Evolutionary conservation across 2,888 invertebrate genomes (phyloP).

Genomic region (Seira ritae): DNA sequence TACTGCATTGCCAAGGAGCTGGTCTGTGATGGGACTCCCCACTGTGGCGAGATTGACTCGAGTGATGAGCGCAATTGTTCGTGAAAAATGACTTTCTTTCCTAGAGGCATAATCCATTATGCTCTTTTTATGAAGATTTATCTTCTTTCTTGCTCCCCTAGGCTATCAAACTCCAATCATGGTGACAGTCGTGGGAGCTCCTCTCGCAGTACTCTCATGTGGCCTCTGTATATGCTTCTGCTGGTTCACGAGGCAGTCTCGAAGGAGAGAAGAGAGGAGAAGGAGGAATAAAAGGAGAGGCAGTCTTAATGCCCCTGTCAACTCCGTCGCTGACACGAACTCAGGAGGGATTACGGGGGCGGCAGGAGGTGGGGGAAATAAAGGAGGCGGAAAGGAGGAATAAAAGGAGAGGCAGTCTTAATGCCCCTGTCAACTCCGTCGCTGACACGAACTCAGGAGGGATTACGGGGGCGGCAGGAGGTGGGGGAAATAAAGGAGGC

Average conservation of each 20-base stretch:
- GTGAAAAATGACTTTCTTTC: constrained; percentile 30
- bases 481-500: background rate
- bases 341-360: background rate
- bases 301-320: background rate
- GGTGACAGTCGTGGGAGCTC: constrained; percentile 60
- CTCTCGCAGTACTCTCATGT: constrained; percentile 56
- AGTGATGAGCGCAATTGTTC: constrained; percentile 75
- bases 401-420: constrained; percentile 1
- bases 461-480: background rate
- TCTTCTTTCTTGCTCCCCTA: constrained; percentile 30
- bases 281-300: constrained; percentile 22
- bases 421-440: constrained; percentile 27
- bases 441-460: background rate
- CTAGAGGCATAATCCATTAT: background rate
- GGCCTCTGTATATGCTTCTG: constrained; percentile 60
- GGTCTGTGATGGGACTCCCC: constrained; percentile 76
- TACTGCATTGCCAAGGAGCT: constrained; percentile 76
- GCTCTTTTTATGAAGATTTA: constrained; percentile 6
- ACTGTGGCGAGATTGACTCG: constrained; percentile 76
- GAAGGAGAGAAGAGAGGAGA: constrained; percentile 25
- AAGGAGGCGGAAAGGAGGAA: constrained; percentile 17
- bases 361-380: background rate
- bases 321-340: constrained; percentile 25
- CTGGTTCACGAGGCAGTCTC: constrained; percentile 58
- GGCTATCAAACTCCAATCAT: constrained; percentile 66